phyloP scores from a whole-genome alignment of 2,113 vertebrate species.

The Tragelaphus strepsiceros region DNA sequence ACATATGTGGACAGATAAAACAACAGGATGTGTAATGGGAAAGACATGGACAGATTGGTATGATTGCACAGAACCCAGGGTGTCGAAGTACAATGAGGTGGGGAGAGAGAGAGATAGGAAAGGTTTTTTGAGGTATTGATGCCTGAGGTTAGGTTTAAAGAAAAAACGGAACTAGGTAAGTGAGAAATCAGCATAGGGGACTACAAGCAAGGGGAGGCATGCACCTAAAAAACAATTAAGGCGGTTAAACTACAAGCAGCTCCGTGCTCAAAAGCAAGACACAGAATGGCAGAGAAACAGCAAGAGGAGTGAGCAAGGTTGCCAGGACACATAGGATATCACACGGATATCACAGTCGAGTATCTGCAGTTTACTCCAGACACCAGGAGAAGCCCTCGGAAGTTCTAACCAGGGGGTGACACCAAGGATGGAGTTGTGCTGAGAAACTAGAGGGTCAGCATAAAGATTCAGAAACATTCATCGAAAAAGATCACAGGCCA shows the following conservation, averaged over 20 bases:
- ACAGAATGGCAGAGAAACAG: background rate
- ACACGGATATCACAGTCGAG: no score
- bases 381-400: background rate
- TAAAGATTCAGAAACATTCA: background rate
- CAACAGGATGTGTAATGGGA: background rate
- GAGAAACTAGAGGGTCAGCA: background rate
- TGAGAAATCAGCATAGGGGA: background rate
- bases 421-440: no score
- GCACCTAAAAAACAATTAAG: background rate
- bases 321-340: fast-evolving
- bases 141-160: background rate
- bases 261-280: background rate
- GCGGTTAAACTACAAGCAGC: background rate
- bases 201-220: background rate
- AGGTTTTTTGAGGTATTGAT: background rate
- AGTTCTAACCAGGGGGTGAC: background rate
- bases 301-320: background rate
- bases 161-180: background rate
- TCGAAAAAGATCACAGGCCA: background rate
- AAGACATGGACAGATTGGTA: background rate
- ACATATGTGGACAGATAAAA: background rate
- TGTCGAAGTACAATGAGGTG: background rate
- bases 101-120: background rate
- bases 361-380: no score
- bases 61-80: background rate